Conservation (phyloP, 2,797 vertebrate genomes). For the Alauda arvensis region DNA sequence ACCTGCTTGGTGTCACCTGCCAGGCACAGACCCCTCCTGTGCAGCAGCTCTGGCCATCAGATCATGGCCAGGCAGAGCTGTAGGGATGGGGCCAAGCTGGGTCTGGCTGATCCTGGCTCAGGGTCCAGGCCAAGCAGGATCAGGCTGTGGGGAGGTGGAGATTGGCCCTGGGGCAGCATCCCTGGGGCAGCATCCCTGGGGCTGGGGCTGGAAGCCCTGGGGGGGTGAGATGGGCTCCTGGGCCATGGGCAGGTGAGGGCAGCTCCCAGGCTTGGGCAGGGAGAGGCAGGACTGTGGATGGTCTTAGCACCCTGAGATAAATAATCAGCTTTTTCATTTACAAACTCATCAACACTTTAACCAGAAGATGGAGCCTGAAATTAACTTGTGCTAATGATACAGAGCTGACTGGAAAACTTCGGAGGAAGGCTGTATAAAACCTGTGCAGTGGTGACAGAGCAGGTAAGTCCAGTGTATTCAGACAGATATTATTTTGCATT, state of each 20-base stretch:
- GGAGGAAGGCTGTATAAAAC: not conserved
- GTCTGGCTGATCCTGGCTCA: fast-evolving
- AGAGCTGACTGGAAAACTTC: not conserved
- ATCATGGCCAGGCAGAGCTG: not conserved
- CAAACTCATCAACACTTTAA: not conserved
- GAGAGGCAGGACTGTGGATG: not conserved
- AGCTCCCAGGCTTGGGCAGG: fast-evolving
- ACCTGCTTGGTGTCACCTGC: not conserved
- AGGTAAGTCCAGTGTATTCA: not conserved
- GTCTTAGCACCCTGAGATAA: not conserved
- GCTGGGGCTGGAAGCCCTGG: not conserved
- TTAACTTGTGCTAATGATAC: not conserved
- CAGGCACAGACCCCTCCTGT: not conserved
- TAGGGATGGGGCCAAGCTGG: fast-evolving
- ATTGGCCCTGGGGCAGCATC: fast-evolving
- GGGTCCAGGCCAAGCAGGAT: not conserved
- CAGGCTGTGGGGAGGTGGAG: not conserved
- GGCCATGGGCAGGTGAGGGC: fast-evolving
- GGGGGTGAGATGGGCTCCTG: too few species aligned
- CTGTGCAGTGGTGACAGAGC: not conserved
- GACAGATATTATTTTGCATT: not conserved
- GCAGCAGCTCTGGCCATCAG: fast-evolving
- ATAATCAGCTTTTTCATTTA: not conserved
- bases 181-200: not conserved
- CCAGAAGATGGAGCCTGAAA: constrained; percentile 1